Evolutionary conservation across 2,888 invertebrate genomes (phyloP).

Genomic region (Heterodera filipjevi): DNA sequence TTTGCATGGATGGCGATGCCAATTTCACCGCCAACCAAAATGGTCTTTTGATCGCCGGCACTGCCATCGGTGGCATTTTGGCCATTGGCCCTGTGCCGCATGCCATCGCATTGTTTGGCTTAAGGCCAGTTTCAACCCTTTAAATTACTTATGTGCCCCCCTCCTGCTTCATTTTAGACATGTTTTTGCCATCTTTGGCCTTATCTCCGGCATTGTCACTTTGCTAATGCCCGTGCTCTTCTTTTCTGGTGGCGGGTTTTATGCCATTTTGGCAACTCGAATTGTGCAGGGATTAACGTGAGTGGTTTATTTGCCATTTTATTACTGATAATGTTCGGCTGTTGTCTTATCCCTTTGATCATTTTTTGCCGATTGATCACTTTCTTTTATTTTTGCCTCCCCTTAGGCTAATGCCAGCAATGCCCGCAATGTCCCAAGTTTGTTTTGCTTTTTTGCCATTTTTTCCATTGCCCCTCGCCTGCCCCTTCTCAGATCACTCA

Average conservation of each 20-base stretch:
- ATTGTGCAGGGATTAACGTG: constrained; percentile 22
- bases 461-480: not conserved
- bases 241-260: constrained; percentile 5
- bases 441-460: not conserved
- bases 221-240: constrained; percentile 11
- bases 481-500: not conserved
- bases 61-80: constrained; percentile 29
- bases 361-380: not conserved
- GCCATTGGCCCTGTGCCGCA: constrained; percentile 19
- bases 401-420: constrained; percentile 25
- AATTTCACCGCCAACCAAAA: constrained; percentile 13
- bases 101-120: constrained; percentile 15
- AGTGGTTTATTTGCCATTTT: not conserved
- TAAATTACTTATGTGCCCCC: too few relatives aligned
- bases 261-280: constrained; percentile 18
- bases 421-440: constrained; percentile 26
- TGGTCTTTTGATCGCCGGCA: constrained; percentile 22
- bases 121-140: constrained; percentile 7
- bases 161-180: not conserved
- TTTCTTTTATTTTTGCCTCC: not conserved
- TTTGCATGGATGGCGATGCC: constrained; percentile 29
- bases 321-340: too few relatives aligned
- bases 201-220: constrained; percentile 21
- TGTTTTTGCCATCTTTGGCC: constrained; percentile 14
- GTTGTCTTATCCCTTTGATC: not conserved